phyloP scores from a whole-genome alignment of 1,140 invertebrate species.

The Lycorma delicatula region DNA sequence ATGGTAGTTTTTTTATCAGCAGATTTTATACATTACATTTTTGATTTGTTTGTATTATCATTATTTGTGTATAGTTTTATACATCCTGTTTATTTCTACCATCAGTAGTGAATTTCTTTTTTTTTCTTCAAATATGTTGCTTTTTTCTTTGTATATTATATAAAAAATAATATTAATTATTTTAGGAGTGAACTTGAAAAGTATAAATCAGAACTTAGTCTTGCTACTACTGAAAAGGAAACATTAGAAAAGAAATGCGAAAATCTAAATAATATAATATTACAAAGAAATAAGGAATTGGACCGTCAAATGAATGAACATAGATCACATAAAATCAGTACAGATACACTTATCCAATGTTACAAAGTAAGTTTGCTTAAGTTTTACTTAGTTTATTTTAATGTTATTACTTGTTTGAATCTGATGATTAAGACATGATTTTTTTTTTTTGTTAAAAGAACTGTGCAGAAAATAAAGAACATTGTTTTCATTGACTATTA shows the following conservation, averaged over 20 bases:
- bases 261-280: slow-evolving; percentile 20
- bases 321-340: slow-evolving; percentile 21
- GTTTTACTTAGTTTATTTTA: neutral
- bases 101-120: too few relatives aligned
- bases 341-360: slow-evolving; percentile 24
- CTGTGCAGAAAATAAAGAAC: too few relatives aligned
- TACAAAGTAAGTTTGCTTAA: slow-evolving; percentile 22
- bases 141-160: too few relatives aligned
- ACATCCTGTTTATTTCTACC: too few relatives aligned
- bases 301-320: slow-evolving; percentile 20
- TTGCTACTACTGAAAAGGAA: slow-evolving; percentile 17
- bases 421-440: neutral
- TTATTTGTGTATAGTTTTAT: too few relatives aligned
- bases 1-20: too few relatives aligned
- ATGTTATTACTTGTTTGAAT: neutral
- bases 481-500: too few relatives aligned
- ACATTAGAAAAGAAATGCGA: slow-evolving; percentile 19
- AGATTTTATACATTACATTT: too few relatives aligned
- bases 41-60: too few relatives aligned
- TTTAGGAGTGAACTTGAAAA: slow-evolving; percentile 21
- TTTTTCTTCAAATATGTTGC: too few relatives aligned
- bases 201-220: slow-evolving; percentile 11
- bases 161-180: too few relatives aligned
- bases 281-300: slow-evolving; percentile 18
- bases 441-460: too few relatives aligned